phyloP scores from a whole-genome alignment of 2,113 vertebrate genomes.

The Poecile atricapillus region DNA sequence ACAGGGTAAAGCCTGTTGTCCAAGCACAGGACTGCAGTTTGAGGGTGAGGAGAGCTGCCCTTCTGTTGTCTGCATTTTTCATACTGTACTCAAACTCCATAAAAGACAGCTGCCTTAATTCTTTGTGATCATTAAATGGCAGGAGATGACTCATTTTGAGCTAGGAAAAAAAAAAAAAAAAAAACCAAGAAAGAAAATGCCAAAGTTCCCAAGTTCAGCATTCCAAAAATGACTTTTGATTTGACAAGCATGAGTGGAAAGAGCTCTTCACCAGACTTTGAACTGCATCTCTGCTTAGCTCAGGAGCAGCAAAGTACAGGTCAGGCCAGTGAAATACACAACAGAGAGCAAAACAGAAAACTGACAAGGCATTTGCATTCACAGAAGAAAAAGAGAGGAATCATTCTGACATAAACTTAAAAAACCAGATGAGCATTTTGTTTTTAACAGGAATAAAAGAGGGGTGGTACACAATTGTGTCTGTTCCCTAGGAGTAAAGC shows the following conservation, averaged over 20 bases:
- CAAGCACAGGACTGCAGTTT: not conserved
- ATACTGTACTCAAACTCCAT: not conserved
- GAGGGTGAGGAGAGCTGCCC: not conserved
- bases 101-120: not conserved
- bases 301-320: not conserved
- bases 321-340: not conserved
- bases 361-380: not conserved
- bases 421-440: not conserved
- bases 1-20: not conserved
- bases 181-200: not conserved
- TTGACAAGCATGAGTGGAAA: slow-evolving; percentile 29
- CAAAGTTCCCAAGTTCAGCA: slow-evolving; percentile 45
- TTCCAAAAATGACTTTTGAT: slow-evolving; percentile 14
- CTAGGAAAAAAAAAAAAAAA: not conserved
- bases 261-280: not conserved
- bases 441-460: not conserved
- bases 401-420: not conserved
- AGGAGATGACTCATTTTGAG: slow-evolving; percentile 6
- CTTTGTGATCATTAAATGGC: not conserved
- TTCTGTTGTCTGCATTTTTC: not conserved
- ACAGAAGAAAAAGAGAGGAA: not conserved
- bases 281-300: slow-evolving; percentile 5
- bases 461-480: not conserved
- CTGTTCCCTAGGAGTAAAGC: not conserved
- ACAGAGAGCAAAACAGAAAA: not conserved